Percentiles rank a stretch among this genome's conserved stretches.
Conservation (phyloP, 2,113 vertebrate species). For the Ciconia boyciana region DNA sequence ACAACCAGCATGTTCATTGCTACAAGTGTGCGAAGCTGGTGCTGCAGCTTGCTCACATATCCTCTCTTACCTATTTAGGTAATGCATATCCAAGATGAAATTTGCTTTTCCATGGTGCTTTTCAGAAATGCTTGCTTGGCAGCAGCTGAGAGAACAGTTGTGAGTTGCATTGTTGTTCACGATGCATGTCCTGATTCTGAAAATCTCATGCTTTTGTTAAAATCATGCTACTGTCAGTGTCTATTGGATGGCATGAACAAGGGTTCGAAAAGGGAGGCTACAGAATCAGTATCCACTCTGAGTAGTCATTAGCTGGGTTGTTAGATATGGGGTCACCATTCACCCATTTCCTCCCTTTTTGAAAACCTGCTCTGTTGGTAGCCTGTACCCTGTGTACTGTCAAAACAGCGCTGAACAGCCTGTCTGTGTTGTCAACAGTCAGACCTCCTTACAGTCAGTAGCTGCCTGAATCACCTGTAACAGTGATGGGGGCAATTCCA, state of each 20-base stretch:
- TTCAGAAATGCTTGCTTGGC: neutral
- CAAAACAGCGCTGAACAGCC: neutral
- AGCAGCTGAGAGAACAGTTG: neutral
- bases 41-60: neutral
- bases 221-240: neutral
- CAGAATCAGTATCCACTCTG: neutral
- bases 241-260: neutral
- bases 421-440: neutral
- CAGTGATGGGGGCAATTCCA: neutral
- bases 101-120: neutral
- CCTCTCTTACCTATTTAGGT: neutral
- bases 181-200: neutral
- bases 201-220: neutral
- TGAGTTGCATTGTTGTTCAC: neutral
- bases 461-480: neutral
- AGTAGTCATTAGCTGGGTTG: neutral
- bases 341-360: neutral
- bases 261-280: neutral
- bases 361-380: neutral
- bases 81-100: neutral
- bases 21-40: neutral
- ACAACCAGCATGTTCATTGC: neutral
- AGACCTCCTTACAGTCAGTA: neutral
- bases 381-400: too few relatives aligned
- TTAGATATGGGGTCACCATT: neutral